Evolutionary conservation across 2,888 invertebrate genomes (phyloP).

Genomic region (Dendrolimus houi): DNA sequence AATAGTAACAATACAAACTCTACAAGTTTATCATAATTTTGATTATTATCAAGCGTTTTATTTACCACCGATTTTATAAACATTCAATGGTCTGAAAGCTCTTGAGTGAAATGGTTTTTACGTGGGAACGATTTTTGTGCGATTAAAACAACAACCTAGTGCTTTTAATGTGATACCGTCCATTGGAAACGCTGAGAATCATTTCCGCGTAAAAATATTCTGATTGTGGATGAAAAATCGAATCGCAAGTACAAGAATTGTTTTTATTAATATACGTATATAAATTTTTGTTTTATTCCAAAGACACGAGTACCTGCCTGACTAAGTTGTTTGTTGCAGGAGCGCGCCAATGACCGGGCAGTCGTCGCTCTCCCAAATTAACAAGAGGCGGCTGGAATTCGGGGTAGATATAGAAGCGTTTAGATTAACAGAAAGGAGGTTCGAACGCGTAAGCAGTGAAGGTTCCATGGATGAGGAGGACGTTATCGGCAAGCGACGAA

Average conservation of each 20-base stretch:
- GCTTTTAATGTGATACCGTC: constrained; percentile 64
- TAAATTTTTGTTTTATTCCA: constrained; percentile 19
- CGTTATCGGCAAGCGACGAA: constrained; percentile 52
- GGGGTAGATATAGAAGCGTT: constrained; percentile 71
- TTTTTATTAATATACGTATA: constrained; percentile 25
- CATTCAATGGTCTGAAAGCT: constrained; percentile 71
- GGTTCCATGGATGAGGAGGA: constrained; percentile 68
- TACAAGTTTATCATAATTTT: constrained; percentile 1
- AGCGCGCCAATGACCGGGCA: constrained; percentile 71
- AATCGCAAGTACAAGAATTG: constrained; percentile 69
- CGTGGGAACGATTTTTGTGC: constrained; percentile 78
- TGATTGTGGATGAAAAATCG: constrained; percentile 75
- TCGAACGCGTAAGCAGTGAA: constrained; percentile 44
- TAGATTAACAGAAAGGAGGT: constrained; percentile 50
- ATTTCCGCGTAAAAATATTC: constrained; percentile 76
- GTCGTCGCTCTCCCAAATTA: constrained; percentile 79
- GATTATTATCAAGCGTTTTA: constrained; percentile 15
- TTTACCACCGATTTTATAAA: constrained; percentile 26
- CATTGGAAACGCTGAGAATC: constrained; percentile 74
- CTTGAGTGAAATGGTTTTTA: constrained; percentile 77
- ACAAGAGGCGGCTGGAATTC: constrained; percentile 82
- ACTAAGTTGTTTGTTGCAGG: constrained; percentile 60
- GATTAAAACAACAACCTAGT: constrained; percentile 56
- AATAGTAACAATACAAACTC: not conserved
- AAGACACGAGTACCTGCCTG: constrained; percentile 22